A percentile compares a stretch with the other conserved stretches of the same genome.
phyloP scores from a whole-genome alignment of 1,140 invertebrate species.

The Vanessa tameamea region DNA sequence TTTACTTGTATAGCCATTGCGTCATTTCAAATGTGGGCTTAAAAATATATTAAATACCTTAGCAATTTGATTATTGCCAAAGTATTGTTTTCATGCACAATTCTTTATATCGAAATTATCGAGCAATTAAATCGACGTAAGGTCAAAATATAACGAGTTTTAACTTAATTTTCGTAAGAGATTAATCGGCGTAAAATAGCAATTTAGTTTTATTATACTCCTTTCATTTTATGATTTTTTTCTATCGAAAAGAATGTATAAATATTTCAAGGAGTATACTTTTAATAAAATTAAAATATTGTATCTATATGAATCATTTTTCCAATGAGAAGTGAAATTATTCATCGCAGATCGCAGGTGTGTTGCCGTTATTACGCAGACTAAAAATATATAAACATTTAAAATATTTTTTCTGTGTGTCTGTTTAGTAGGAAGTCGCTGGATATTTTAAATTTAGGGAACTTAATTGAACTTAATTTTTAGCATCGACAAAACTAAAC shows the following conservation, averaged over 20 bases:
- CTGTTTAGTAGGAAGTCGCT: too few species aligned
- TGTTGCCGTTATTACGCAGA: too few species aligned
- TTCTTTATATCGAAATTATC: slow-evolving; percentile 16
- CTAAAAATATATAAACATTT: too few species aligned
- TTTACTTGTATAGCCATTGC: too few species aligned
- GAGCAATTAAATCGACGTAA: slow-evolving; percentile 18
- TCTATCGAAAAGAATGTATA: neutral
- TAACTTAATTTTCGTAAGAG: slow-evolving; percentile 10
- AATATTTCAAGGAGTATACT: neutral
- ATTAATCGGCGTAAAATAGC: slow-evolving; percentile 19
- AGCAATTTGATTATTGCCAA: slow-evolving; percentile 9
- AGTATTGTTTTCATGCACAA: slow-evolving; percentile 14
- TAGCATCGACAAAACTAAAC: too few species aligned
- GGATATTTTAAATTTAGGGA: too few species aligned
- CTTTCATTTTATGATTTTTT: neutral
- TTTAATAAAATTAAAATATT: too few species aligned
- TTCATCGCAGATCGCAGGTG: too few species aligned
- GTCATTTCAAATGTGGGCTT: neutral
- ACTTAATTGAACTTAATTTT: too few species aligned
- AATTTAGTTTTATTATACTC: neutral
- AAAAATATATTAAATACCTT: neutral
- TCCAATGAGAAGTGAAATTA: too few species aligned
- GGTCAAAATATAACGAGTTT: slow-evolving; percentile 13
- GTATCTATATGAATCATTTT: too few species aligned
- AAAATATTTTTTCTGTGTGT: too few species aligned